phyloP scores from a whole-genome alignment of 1,140 invertebrate genomes.

The Sweltsa coloradensis region DNA sequence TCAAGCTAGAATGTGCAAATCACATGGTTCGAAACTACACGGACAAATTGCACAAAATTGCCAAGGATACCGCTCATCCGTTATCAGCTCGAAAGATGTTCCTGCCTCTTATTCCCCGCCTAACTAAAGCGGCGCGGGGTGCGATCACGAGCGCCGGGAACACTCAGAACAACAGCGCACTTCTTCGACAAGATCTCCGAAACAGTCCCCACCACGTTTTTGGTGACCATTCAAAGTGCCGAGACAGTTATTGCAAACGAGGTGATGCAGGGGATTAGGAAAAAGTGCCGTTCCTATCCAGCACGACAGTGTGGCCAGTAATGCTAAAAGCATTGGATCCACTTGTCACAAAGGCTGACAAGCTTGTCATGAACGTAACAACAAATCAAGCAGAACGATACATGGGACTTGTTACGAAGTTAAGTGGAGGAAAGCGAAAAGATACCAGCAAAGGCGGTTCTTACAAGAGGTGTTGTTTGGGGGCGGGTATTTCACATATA shows the following conservation, averaged over 20 bases:
- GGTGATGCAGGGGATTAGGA: background rate
- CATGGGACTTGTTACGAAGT: too few relatives aligned
- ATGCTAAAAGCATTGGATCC: background rate
- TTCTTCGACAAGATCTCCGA: background rate
- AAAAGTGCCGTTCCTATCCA: background rate
- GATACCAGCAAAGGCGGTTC: too few relatives aligned
- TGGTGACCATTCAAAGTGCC: background rate
- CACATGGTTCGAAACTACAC: slow-evolving; percentile 2
- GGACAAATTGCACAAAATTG: background rate
- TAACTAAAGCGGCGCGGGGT: background rate
- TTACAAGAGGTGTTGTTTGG: too few relatives aligned
- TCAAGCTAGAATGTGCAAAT: slow-evolving; percentile 12
- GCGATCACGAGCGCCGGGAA: background rate
- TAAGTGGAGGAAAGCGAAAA: too few relatives aligned
- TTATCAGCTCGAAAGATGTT: background rate
- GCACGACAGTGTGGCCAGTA: background rate
- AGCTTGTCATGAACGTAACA: background rate
- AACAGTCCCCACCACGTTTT: background rate
- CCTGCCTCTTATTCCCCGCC: background rate
- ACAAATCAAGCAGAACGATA: background rate
- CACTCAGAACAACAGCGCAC: background rate
- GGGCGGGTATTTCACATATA: too few relatives aligned
- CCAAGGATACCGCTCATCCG: background rate
- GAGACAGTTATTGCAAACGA: background rate
- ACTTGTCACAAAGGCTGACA: background rate